phyloP scores from a whole-genome alignment of 2,113 vertebrate species.

The Shinisaurus crocodilurus region DNA sequence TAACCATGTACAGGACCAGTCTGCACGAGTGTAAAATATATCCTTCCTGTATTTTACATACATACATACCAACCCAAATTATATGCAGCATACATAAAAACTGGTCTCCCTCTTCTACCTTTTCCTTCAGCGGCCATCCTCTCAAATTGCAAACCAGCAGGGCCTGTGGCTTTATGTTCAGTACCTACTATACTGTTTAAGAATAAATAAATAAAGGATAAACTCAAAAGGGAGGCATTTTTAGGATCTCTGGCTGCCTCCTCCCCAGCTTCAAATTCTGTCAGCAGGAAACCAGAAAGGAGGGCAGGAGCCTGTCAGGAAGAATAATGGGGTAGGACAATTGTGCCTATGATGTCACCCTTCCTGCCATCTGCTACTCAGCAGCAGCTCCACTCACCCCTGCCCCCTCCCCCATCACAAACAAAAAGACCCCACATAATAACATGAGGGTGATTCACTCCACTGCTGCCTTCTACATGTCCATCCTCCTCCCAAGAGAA shows the following conservation, averaged over 20 bases:
- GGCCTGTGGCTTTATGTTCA: background rate
- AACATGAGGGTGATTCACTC: conserved; percentile 1
- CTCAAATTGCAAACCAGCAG: background rate
- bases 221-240: background rate
- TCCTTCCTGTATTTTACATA: background rate
- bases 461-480: background rate
- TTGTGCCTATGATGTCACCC: conserved; percentile 71
- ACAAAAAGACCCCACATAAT: background rate
- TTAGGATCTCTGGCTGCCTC: conserved; percentile 21
- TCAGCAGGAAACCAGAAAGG: conserved; percentile 67
- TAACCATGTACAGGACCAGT: background rate
- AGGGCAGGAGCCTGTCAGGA: conserved; percentile 66
- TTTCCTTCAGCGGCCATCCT: background rate
- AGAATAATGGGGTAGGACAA: conserved; percentile 72
- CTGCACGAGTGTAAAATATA: background rate
- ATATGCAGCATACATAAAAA: background rate
- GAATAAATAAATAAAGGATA: background rate
- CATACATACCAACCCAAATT: background rate
- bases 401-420: background rate
- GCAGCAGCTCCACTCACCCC: conserved; percentile 38
- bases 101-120: background rate
- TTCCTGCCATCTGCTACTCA: conserved; percentile 76
- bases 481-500: background rate
- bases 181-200: background rate
- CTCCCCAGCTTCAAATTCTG: conserved; percentile 27